Evolutionary conservation across 2,888 invertebrate genomes (phyloP).

Genomic region (Pristionchus mayeri): DNA sequence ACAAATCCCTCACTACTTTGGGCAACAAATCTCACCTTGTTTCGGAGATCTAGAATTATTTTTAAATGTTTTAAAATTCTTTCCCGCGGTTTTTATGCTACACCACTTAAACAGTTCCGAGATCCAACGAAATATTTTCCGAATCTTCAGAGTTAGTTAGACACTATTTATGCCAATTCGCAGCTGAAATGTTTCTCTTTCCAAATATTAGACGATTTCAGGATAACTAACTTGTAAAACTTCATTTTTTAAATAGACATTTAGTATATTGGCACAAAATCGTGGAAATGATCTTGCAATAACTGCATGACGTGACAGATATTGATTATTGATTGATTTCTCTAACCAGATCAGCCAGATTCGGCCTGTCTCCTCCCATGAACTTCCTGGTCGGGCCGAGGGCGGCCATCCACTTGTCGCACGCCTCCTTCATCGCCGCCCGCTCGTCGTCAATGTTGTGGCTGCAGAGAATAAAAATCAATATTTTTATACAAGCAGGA

Average conservation of each 20-base stretch:
- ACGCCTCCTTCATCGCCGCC: slow-evolving; percentile 90
- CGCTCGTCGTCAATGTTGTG: slow-evolving; percentile 90
- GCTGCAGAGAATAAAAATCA: too few species aligned
- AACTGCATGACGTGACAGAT: background rate
- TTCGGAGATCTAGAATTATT: too few species aligned
- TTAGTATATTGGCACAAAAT: background rate
- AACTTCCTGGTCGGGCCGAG: slow-evolving; percentile 84
- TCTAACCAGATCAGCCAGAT: slow-evolving; percentile 88
- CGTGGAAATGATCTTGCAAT: slow-evolving; percentile 14
- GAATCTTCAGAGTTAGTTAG: too few species aligned
- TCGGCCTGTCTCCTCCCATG: slow-evolving; percentile 89
- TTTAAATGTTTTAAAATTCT: too few species aligned
- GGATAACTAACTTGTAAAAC: background rate
- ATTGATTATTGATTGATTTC: background rate
- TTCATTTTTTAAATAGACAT: background rate
- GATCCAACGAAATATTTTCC: too few species aligned
- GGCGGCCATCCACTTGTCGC: slow-evolving; percentile 86
- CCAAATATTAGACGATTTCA: background rate
- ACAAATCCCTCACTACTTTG: too few species aligned
- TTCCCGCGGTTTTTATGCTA: too few species aligned
- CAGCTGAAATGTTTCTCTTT: background rate
- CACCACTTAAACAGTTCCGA: too few species aligned
- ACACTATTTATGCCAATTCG: background rate
- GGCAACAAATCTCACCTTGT: too few species aligned
- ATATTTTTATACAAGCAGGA: too few species aligned